phyloP scores from a whole-genome alignment of 2,113 vertebrate species.

The Excalfactoria chinensis region DNA sequence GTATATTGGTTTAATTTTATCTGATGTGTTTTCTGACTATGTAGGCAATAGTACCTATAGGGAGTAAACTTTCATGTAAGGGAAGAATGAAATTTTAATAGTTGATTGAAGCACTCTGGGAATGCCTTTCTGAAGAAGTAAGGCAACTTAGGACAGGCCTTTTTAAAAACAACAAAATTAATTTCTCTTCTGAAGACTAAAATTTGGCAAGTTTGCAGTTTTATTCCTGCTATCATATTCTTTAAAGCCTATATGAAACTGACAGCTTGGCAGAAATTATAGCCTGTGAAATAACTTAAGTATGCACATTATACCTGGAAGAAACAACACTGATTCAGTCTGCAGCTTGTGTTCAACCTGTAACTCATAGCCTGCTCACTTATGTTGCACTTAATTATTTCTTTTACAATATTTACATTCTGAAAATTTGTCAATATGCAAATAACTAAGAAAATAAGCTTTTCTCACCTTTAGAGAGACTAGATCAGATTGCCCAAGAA shows the following conservation, averaged over 20 bases:
- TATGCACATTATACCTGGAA: conserved; percentile 26
- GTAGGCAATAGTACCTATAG: conserved; percentile 17
- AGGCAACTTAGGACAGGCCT: conserved; percentile 23
- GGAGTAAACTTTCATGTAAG: conserved; percentile 19
- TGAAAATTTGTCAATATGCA: background rate
- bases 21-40: conserved; percentile 42
- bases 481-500: no score
- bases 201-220: conserved; percentile 13
- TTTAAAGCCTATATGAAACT: conserved; percentile 32
- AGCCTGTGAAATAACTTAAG: background rate
- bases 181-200: conserved; percentile 17
- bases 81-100: conserved; percentile 55
- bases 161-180: conserved; percentile 61
- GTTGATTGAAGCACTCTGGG: conserved; percentile 5
- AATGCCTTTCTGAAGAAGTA: conserved; percentile 41
- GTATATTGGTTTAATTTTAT: conserved; percentile 20
- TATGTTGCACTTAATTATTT: background rate
- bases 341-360: conserved; percentile 16
- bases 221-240: conserved; percentile 11
- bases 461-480: background rate
- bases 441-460: background rate
- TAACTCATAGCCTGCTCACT: background rate
- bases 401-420: conserved; percentile 23
- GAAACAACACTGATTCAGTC: background rate
- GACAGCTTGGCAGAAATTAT: conserved; percentile 5